phyloP scores from a whole-genome alignment of 1,140 invertebrate genomes.

The Sycobia sp. region DNA sequence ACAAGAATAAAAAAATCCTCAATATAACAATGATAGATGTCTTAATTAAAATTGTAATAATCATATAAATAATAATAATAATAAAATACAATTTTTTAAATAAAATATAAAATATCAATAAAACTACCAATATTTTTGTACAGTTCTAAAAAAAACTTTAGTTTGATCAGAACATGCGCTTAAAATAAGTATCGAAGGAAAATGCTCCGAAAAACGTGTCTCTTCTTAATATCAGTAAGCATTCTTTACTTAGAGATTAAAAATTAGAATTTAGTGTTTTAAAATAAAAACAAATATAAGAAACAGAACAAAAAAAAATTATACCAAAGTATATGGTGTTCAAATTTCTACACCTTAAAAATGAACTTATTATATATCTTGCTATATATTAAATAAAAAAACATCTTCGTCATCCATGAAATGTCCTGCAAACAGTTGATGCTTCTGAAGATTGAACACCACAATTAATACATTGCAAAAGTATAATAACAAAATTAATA shows the following conservation, averaged over 20 bases:
- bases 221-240: background rate
- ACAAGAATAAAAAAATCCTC: no score
- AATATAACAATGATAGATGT: background rate
- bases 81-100: background rate
- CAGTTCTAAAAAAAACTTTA: background rate
- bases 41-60: background rate
- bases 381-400: background rate
- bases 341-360: constrained; percentile 1
- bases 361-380: no score
- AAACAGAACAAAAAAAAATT: background rate
- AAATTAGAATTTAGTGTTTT: background rate
- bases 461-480: background rate
- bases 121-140: no score
- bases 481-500: constrained; percentile 1
- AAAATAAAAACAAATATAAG: constrained; percentile 9
- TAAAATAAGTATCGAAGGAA: background rate
- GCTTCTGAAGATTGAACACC: constrained; percentile 17
- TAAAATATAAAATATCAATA: background rate
- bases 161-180: background rate
- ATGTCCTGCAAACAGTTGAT: constrained; percentile 3
- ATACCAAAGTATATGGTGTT: constrained; percentile 9
- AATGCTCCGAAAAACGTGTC: no score
- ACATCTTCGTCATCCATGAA: background rate
- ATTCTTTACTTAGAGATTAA: background rate
- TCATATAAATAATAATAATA: background rate